Evolutionary conservation across 1,140 invertebrate genomes (phyloP).

Genomic region (Drosophila auraria): DNA sequence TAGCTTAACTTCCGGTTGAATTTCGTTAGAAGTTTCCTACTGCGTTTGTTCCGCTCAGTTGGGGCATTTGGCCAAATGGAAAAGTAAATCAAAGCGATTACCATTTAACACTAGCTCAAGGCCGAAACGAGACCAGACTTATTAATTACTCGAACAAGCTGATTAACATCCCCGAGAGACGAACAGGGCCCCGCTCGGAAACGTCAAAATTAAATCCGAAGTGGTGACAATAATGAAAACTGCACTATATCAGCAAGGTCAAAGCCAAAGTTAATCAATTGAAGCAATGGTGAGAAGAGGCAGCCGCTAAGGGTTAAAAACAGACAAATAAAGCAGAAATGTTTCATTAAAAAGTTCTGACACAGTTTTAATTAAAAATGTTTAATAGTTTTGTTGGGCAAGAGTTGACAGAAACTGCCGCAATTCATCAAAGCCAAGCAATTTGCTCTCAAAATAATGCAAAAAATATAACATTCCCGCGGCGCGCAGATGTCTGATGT

Average conservation of each 20-base stretch:
- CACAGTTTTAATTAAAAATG: constrained; percentile 62
- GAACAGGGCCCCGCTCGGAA: background rate
- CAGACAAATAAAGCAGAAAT: constrained; percentile 11
- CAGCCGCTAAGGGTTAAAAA: constrained; percentile 4
- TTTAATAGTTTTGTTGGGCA: constrained; percentile 31
- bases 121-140: constrained; percentile 18
- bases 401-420: constrained; percentile 30
- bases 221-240: constrained; percentile 11
- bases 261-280: constrained; percentile 20
- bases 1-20: constrained; percentile 49
- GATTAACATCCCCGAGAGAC: constrained; percentile 37
- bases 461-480: background rate
- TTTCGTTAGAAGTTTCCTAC: constrained; percentile 53
- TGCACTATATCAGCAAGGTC: constrained; percentile 6
- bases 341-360: constrained; percentile 47
- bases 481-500: background rate
- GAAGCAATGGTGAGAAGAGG: background rate
- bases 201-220: constrained; percentile 6
- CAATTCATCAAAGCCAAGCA: constrained; percentile 30
- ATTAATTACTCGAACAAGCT: constrained; percentile 66
- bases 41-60: constrained; percentile 57
- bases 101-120: constrained; percentile 41
- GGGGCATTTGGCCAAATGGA: constrained; percentile 43
- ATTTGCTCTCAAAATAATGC: constrained; percentile 9
- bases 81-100: constrained; percentile 66